Evolutionary conservation across 2,888 invertebrate species (phyloP).

Genomic region (Pemphredon lugubris): DNA sequence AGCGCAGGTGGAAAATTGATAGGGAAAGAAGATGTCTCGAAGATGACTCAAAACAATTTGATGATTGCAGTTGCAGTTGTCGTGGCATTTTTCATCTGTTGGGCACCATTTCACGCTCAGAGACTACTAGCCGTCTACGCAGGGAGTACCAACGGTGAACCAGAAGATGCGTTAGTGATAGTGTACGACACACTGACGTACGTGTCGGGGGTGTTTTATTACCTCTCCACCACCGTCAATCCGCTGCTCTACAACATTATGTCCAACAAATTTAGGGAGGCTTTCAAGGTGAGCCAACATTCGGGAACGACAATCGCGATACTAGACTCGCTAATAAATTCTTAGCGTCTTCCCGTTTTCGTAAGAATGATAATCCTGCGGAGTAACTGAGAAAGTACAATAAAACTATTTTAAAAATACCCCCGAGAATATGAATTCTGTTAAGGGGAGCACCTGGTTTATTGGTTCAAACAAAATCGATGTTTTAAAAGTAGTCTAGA

Average conservation of each 20-base stretch:
- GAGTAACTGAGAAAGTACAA: no score
- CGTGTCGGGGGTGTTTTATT: slow-evolving; percentile 86
- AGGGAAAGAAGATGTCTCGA: no score
- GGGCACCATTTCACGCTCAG: slow-evolving; percentile 97
- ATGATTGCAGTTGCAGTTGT: slow-evolving; percentile 89
- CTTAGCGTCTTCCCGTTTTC: no score
- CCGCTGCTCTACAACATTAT: slow-evolving; percentile 87
- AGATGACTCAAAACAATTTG: no score
- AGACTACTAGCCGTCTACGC: slow-evolving; percentile 91
- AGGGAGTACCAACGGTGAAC: slow-evolving; percentile 82
- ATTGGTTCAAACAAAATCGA: no score
- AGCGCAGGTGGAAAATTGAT: no score
- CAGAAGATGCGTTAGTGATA: slow-evolving; percentile 81
- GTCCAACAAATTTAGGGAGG: slow-evolving; percentile 87
- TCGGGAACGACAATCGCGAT: background rate
- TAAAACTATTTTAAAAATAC: no score
- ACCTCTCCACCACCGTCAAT: slow-evolving; percentile 87
- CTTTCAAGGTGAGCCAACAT: slow-evolving; percentile 83
- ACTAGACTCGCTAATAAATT: background rate
- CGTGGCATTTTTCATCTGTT: slow-evolving; percentile 91
- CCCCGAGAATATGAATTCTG: no score
- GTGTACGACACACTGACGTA: slow-evolving; percentile 83
- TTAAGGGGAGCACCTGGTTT: no score
- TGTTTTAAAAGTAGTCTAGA: no score
- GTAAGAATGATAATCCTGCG: no score